Conservation (phyloP, 2,797 vertebrate species). For the Diplodus sargus region DNA sequence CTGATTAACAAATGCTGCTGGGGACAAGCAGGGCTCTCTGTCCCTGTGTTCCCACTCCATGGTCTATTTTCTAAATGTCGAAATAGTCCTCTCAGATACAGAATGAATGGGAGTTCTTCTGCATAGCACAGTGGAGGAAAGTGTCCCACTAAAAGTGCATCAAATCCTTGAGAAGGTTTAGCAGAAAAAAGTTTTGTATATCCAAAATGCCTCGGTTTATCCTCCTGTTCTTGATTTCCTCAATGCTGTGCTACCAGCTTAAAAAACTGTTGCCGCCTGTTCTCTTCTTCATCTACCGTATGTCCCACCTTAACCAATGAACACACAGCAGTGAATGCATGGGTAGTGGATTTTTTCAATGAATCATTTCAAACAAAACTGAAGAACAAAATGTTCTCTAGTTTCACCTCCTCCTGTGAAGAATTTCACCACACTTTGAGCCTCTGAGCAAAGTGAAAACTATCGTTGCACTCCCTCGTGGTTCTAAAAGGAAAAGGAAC, state of each 20-base stretch:
- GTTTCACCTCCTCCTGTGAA: slow-evolving; percentile 61
- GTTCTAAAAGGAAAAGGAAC: slow-evolving; percentile 42
- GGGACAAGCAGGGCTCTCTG: slow-evolving; percentile 87
- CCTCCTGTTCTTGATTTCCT: slow-evolving; percentile 41
- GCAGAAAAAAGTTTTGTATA: slow-evolving; percentile 35
- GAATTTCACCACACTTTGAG: slow-evolving; percentile 53
- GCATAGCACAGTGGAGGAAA: slow-evolving; percentile 66
- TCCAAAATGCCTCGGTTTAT: slow-evolving; percentile 56
- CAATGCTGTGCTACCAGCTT: slow-evolving; percentile 34
- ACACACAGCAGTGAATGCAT: slow-evolving; percentile 47
- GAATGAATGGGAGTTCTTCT: slow-evolving; percentile 49
- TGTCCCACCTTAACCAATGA: slow-evolving; percentile 61
- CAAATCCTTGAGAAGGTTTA: slow-evolving; percentile 42
- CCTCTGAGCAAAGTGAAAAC: slow-evolving; percentile 55
- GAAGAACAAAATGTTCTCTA: slow-evolving; percentile 71
- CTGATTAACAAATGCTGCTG: slow-evolving; percentile 92
- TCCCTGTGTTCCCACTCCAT: slow-evolving; percentile 86
- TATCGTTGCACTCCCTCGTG: slow-evolving; percentile 60
- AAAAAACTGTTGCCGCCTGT: slow-evolving; percentile 53
- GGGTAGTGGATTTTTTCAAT: slow-evolving; percentile 45
- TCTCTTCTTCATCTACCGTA: slow-evolving; percentile 57
- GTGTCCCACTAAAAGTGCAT: slow-evolving; percentile 27
- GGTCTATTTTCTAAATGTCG: slow-evolving; percentile 37
- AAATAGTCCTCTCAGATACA: slow-evolving; percentile 60
- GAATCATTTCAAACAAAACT: slow-evolving; percentile 66